Base-by-base conservation (phyloP, 2,888 invertebrate species). In the Zeuzera pyrina region DNA sequence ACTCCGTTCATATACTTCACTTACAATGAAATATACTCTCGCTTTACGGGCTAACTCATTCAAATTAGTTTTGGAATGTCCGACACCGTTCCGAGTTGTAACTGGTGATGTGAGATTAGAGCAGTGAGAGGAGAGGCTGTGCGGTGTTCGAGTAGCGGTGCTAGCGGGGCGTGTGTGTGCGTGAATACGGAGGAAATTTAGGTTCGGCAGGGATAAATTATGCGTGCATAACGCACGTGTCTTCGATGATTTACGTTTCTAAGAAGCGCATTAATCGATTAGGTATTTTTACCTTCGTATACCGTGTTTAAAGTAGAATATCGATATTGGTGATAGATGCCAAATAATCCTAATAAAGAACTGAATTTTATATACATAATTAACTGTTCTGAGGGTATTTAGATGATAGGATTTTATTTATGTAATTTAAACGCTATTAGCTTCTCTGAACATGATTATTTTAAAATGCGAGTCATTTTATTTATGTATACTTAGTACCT, bases 331-430 rank as follows among this genome's bases (percentile, higher is more conserved):
- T 79, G 74, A 79, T 78, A 78, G 68, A 83, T 78, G 83, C 81
- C 81, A 79, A 81, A 83, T 79, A 79, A 83, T 76, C 77, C 76
- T 81, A 77, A 74, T 81, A 81, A 81, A 83, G 81, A 83, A 81
- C 81, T 83, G 83, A 83, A 81, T 79, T 83, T 74, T 81, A 73
- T 78, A 83, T 77, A 74, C 70, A 72, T 74, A 77, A n/a, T 74
- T 78, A 76, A 77, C 65, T 71, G 79, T 81, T 79, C 83, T 81
- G 79, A 78, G 79, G 78, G 79, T 81, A 78, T 78, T 69, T 79
- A 77, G 73, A 65, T 52, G 48, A 65, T 73, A 76, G 72, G 65
- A 47, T 54, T 62, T 73, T 67, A 70, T 77, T 77, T 77, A 62
- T 62, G 55, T 63, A 61, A 70, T 62, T 71, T 65, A 60, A 63